A percentile compares a stretch with the other conserved stretches of the same genome.
These are phyloP conservation scores for Tipula lateralis DNA, from an alignment of 2,888 invertebrate genomes.

Conservation along the genomic window DNA sequence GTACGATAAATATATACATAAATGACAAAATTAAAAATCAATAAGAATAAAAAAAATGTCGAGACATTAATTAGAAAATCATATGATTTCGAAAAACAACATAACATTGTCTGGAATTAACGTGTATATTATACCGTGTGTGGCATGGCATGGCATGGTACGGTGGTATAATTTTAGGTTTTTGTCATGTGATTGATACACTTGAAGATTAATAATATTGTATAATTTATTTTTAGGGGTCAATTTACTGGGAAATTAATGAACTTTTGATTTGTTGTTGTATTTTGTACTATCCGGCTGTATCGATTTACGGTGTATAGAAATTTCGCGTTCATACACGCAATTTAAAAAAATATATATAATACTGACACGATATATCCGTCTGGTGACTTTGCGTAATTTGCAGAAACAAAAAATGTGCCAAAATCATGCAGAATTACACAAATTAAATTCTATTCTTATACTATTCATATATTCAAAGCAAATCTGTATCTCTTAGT, in stretches of 20 bases:
- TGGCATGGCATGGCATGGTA: neutral
- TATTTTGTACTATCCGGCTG: neutral
- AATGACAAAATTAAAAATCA: constrained; percentile 19
- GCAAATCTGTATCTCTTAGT: too few species aligned
- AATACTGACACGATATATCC: neutral
- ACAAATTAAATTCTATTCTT: too few species aligned
- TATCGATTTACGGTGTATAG: neutral
- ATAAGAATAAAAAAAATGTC: neutral
- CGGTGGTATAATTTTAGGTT: neutral
- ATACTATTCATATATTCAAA: too few species aligned
- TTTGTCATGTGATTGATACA: constrained; percentile 6
- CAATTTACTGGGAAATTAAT: neutral
- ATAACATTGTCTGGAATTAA: constrained; percentile 11
- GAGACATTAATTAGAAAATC: constrained; percentile 24
- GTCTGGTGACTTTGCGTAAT: neutral
- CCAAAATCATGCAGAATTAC: neutral
- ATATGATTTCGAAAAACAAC: constrained; percentile 24
- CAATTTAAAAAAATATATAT: neutral
- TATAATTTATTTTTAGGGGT: constrained; percentile 12
- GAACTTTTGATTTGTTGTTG: neutral
- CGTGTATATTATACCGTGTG: neutral
- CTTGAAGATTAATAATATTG: constrained; percentile 11
- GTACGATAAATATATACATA: neutral
- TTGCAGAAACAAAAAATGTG: neutral
- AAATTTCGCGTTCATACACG: neutral